Conservation (phyloP, 35 echinoderm and acorn worm genomes). For the Chiridota heheva region DNA sequence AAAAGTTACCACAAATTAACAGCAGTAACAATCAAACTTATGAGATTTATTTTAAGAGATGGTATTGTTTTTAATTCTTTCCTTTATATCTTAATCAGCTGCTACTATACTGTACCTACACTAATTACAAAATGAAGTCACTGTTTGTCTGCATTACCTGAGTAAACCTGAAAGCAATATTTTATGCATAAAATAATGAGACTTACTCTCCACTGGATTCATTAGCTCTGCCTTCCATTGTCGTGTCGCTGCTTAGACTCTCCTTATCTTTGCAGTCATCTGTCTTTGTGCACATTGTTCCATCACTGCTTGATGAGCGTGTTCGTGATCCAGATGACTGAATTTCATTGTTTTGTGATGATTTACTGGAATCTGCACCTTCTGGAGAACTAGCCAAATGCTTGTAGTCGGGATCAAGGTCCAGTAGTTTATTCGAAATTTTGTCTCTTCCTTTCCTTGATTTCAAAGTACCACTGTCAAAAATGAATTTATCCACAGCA, state of each 20-base stretch:
- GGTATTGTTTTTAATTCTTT: too few relatives aligned
- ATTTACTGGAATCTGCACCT: background rate
- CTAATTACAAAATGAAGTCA: too few relatives aligned
- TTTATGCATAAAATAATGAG: background rate
- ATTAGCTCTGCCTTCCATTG: slow-evolving; percentile 55
- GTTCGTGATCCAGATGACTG: slow-evolving; percentile 10
- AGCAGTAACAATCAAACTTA: too few relatives aligned
- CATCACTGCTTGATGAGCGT: slow-evolving; percentile 43
- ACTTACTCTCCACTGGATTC: background rate
- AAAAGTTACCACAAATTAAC: too few relatives aligned
- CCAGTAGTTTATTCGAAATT: background rate
- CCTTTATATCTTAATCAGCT: too few relatives aligned
- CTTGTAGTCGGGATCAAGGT: too few relatives aligned
- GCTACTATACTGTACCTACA: too few relatives aligned
- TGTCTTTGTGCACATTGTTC: slow-evolving; percentile 19
- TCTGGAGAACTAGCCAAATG: slow-evolving; percentile 14
- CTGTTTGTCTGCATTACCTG: too few relatives aligned
- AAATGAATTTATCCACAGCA: background rate
- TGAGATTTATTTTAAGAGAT: too few relatives aligned
- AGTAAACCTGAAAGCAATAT: too few relatives aligned
- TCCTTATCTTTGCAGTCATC: slow-evolving; percentile 16
- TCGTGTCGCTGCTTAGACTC: slow-evolving; percentile 79
- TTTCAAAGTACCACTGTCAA: background rate
- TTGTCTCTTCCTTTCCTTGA: background rate
- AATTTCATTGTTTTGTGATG: background rate